Percentiles rank a stretch among this genome's conserved stretches.
phyloP scores from a whole-genome alignment of 2,888 invertebrate species.

The Boloria selene region DNA sequence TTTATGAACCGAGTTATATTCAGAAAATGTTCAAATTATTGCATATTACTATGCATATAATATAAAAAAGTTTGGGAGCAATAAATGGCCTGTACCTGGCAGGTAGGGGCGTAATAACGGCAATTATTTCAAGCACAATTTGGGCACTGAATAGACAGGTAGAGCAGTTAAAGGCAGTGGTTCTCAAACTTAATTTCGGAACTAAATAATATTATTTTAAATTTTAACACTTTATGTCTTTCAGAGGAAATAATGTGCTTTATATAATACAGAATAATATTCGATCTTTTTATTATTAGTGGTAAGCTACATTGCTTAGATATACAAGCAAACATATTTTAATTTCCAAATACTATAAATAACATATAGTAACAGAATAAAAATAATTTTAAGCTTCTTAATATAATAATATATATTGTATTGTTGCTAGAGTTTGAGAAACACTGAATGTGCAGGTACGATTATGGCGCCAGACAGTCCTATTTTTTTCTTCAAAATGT shows the following conservation, averaged over 20 bases:
- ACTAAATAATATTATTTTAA: neutral
- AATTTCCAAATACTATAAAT: too few relatives aligned
- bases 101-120: conserved; percentile 60
- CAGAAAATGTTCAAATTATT: too few relatives aligned
- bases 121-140: conserved; percentile 74
- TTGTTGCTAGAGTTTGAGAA: conserved; percentile 47
- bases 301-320: too few relatives aligned
- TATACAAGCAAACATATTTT: too few relatives aligned
- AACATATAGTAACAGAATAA: neutral
- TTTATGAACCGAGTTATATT: too few relatives aligned
- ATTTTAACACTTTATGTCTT: too few relatives aligned
- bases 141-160: conserved; percentile 63
- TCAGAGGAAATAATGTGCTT: too few relatives aligned
- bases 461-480: conserved; percentile 65
- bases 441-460: conserved; percentile 55
- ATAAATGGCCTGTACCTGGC: conserved; percentile 45
- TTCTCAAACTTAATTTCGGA: conserved; percentile 50
- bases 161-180: conserved; percentile 50
- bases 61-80: conserved; percentile 26
- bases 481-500: conserved; percentile 52
- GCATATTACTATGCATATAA: conserved; percentile 6
- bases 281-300: too few relatives aligned
- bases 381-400: neutral
- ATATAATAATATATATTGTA: neutral
- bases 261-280: too few relatives aligned